Evolutionary conservation across 2,888 invertebrate species (phyloP).

Genomic region (Ornithoptera priamus): DNA sequence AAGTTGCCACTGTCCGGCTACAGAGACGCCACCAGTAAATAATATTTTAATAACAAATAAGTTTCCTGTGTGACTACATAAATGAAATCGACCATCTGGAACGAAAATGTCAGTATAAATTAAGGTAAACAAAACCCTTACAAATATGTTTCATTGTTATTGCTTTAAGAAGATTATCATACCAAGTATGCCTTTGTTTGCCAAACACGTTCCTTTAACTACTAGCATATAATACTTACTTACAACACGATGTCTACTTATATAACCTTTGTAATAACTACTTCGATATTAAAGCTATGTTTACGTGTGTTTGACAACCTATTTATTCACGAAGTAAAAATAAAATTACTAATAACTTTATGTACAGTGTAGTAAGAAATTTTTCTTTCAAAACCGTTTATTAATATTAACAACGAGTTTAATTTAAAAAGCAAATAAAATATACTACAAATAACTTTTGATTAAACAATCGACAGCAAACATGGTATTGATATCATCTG

Average conservation of each 20-base stretch:
- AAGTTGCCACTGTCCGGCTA: too few relatives aligned
- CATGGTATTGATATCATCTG: background rate
- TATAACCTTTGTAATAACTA: too few relatives aligned
- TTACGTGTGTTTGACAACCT: too few relatives aligned
- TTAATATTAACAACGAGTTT: background rate
- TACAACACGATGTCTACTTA: too few relatives aligned
- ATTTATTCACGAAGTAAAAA: too few relatives aligned
- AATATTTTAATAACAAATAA: too few relatives aligned
- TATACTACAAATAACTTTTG: background rate
- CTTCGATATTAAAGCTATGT: too few relatives aligned
- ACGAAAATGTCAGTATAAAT: background rate
- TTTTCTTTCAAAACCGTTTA: too few relatives aligned
- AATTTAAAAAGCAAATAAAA: background rate
- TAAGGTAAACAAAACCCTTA: background rate
- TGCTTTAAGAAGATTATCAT: background rate
- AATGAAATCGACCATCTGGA: background rate
- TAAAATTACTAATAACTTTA: too few relatives aligned
- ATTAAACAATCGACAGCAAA: background rate
- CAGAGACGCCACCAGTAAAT: too few relatives aligned
- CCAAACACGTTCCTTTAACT: slow-evolving; percentile 4
- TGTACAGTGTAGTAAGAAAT: too few relatives aligned
- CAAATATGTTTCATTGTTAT: slow-evolving; percentile 1
- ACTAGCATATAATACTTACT: background rate
- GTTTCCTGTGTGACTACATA: background rate
- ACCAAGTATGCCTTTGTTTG: slow-evolving; percentile 1